Percentiles rank a stretch among this genome's conserved stretches.
Evolutionary conservation across 2,797 vertebrate species (phyloP).

Genomic region (Tolypeutes matacus): DNA sequence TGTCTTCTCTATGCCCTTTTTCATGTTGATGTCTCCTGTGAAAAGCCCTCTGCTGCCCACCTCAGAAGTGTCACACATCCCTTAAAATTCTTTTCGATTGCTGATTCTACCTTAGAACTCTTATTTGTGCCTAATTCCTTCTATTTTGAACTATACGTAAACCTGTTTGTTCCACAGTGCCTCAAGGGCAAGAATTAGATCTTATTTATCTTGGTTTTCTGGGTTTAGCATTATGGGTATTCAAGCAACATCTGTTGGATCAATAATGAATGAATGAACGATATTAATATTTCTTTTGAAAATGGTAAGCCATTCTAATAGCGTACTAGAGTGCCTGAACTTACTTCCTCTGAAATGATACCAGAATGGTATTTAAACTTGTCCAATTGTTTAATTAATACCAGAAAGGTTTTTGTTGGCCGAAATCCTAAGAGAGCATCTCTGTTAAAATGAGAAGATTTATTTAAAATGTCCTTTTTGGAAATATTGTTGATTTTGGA

Average conservation of each 20-base stretch:
- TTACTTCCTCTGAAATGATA: slow-evolving; percentile 39
- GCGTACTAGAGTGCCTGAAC: slow-evolving; percentile 36
- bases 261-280: neutral
- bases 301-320: slow-evolving; percentile 33
- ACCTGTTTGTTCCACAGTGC: neutral
- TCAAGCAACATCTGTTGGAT: slow-evolving; percentile 19
- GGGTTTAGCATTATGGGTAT: neutral
- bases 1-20: slow-evolving; percentile 23
- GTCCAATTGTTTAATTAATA: slow-evolving; percentile 61
- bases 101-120: neutral
- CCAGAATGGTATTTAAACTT: slow-evolving; percentile 50
- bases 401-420: slow-evolving; percentile 60
- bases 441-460: slow-evolving; percentile 70
- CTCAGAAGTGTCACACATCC: neutral
- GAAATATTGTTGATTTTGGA: slow-evolving; percentile 69
- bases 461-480: slow-evolving; percentile 54
- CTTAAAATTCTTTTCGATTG: neutral
- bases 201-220: neutral
- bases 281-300: slow-evolving; percentile 47
- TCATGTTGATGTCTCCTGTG: neutral
- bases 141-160: neutral
- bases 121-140: neutral
- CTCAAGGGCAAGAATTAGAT: neutral
- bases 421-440: slow-evolving; percentile 62
- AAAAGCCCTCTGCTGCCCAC: neutral